Evolutionary conservation across 2,797 vertebrate species (phyloP).

Genomic region (Orestias chungarensis): DNA sequence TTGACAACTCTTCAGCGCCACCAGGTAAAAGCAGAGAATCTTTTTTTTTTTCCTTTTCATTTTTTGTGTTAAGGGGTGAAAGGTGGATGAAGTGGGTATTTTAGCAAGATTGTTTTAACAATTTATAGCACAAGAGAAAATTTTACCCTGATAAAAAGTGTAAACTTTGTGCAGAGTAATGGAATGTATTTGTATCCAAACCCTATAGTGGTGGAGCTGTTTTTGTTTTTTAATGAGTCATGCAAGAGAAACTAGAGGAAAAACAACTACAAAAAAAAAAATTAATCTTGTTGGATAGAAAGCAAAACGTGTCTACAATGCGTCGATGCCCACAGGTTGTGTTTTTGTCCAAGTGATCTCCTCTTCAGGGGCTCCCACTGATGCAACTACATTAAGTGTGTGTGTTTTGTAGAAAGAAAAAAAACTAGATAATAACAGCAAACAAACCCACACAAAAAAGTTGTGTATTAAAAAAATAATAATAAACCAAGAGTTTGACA

Average conservation of each 20-base stretch:
- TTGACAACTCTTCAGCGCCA: conserved; percentile 77
- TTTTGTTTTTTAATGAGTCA: conserved; percentile 50
- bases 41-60: conserved; percentile 34
- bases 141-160: conserved; percentile 65
- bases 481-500: conserved; percentile 72
- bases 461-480: conserved; percentile 59
- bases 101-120: conserved; percentile 51
- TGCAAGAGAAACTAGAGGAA: conserved; percentile 42
- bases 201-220: conserved; percentile 66
- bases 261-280: conserved; percentile 38
- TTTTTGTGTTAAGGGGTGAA: conserved; percentile 48
- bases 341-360: conserved; percentile 64
- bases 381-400: conserved; percentile 49
- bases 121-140: conserved; percentile 52
- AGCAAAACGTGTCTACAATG: conserved; percentile 50
- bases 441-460: conserved; percentile 24
- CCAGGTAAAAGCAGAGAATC: conserved; percentile 66
- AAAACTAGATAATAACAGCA: conserved; percentile 60
- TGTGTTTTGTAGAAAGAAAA: conserved; percentile 43
- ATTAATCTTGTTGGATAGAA: conserved; percentile 34
- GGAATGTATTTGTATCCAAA: conserved; percentile 80
- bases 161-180: conserved; percentile 76
- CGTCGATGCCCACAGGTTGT: conserved; percentile 66
- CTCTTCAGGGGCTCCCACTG: conserved; percentile 80
- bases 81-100: conserved; percentile 54